Conservation (phyloP, 1,140 invertebrate genomes). For the Zeugodacus cucurbitae region DNA sequence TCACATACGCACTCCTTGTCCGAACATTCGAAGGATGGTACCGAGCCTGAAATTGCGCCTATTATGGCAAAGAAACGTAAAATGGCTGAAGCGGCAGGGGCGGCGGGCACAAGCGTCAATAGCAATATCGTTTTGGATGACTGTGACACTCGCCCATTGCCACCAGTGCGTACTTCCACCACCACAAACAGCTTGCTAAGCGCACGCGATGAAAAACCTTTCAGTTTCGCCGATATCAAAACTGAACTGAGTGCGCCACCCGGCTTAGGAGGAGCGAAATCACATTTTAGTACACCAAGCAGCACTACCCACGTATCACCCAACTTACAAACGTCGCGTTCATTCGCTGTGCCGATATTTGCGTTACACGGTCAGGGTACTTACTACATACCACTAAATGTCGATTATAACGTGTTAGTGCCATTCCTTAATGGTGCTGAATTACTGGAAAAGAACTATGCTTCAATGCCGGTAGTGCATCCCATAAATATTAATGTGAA, state of each 20-base stretch:
- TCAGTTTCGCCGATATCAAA: conserved; percentile 59
- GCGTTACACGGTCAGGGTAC: conserved; percentile 85
- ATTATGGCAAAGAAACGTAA: conserved; percentile 63
- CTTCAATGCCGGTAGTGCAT: conserved; percentile 76
- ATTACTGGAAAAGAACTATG: conserved; percentile 68
- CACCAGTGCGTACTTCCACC: background rate
- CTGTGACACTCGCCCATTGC: background rate
- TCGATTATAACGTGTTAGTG: conserved; percentile 80
- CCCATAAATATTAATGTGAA: conserved; percentile 92
- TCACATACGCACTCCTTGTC: conserved; percentile 59
- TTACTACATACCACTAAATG: conserved; percentile 92
- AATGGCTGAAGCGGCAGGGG: conserved; percentile 55
- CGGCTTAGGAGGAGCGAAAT: conserved; percentile 31
- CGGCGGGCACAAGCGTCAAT: conserved; percentile 37
- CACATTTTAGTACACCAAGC: conserved; percentile 48
- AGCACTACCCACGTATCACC: conserved; percentile 60
- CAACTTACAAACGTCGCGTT: conserved; percentile 45
- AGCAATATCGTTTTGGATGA: conserved; percentile 23
- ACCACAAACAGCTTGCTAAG: background rate
- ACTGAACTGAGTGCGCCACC: conserved; percentile 48
- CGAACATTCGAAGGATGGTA: conserved; percentile 63
- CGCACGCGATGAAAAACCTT: conserved; percentile 52
- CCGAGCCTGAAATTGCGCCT: conserved; percentile 60
- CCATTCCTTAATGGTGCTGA: conserved; percentile 75
- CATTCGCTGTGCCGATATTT: conserved; percentile 78